phyloP scores from a whole-genome alignment of 2,113 vertebrate species.

The Centropus unirufus region DNA sequence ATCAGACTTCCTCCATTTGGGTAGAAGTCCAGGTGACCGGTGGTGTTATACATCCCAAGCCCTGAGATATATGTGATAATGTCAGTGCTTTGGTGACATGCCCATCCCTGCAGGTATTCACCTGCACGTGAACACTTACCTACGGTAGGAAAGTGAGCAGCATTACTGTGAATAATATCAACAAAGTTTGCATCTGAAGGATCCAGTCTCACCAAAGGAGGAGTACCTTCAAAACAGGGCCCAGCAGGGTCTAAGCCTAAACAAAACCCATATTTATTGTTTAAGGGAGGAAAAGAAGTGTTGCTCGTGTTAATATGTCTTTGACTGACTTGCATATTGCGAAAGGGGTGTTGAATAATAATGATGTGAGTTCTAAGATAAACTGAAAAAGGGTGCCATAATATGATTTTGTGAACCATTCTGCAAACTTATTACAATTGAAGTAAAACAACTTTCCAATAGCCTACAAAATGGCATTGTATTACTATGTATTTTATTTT shows the following conservation, averaged over 20 bases:
- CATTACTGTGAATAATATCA: constrained; percentile 75
- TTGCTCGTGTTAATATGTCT: rapidly evolving
- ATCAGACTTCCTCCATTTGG: constrained; percentile 76
- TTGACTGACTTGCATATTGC: not conserved
- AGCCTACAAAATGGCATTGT: rapidly evolving
- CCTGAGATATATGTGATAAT: constrained; percentile 33
- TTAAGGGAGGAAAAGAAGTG: not conserved
- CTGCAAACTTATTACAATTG: not conserved
- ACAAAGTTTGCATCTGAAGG: constrained; percentile 70
- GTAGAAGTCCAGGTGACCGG: constrained; percentile 80
- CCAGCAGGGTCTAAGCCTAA: constrained; percentile 75
- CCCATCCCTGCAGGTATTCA: not conserved
- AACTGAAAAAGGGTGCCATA: not conserved
- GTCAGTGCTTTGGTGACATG: not conserved
- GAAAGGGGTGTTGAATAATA: not conserved
- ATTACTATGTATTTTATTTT: not conserved
- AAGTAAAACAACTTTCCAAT: not conserved
- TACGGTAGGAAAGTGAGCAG: constrained; percentile 37
- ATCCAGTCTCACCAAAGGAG: constrained; percentile 70
- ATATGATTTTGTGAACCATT: not conserved
- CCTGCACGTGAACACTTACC: constrained; percentile 40
- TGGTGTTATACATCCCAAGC: constrained; percentile 56
- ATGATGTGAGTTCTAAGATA: not conserved
- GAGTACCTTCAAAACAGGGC: constrained; percentile 73
- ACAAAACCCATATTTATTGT: not conserved